Evolutionary conservation across 1,140 invertebrate species (phyloP).

Genomic region (Cotesia glomerata): DNA sequence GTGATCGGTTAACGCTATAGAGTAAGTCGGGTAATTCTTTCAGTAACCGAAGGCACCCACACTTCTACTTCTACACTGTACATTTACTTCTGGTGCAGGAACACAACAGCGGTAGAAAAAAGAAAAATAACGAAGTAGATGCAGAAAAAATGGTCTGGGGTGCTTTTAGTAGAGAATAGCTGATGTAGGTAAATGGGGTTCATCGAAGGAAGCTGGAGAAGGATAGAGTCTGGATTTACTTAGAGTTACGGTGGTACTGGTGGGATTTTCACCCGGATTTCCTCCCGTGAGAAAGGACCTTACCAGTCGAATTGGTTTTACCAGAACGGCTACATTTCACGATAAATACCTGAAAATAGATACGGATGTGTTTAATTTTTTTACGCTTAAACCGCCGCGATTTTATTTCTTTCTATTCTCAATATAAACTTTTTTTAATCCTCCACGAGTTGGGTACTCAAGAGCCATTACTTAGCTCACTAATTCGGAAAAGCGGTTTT

Average conservation of each 20-base stretch:
- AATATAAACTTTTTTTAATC: background rate
- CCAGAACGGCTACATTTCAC: constrained; percentile 34
- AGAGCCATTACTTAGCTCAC: constrained; percentile 13
- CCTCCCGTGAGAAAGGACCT: constrained; percentile 22
- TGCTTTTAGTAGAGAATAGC: constrained; percentile 27
- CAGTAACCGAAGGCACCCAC: background rate
- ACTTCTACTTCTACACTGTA: background rate
- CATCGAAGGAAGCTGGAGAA: constrained; percentile 3
- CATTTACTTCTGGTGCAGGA: background rate
- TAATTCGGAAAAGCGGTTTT: background rate
- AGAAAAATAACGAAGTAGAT: background rate
- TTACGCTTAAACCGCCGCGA: background rate
- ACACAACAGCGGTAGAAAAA: background rate
- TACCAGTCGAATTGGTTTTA: constrained; percentile 34
- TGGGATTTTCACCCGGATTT: constrained; percentile 34
- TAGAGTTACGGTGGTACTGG: constrained; percentile 33
- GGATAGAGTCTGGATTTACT: constrained; percentile 34
- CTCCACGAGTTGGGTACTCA: too few relatives aligned
- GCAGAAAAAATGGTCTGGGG: background rate
- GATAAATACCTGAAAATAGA: constrained; percentile 36
- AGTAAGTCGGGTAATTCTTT: constrained; percentile 18
- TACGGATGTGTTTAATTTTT: constrained; percentile 27
- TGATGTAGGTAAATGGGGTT: constrained; percentile 32
- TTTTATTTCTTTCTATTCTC: constrained; percentile 1
- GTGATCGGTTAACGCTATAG: constrained; percentile 2